Conservation (phyloP, 2,888 invertebrate species). For the Plebejus argus region DNA sequence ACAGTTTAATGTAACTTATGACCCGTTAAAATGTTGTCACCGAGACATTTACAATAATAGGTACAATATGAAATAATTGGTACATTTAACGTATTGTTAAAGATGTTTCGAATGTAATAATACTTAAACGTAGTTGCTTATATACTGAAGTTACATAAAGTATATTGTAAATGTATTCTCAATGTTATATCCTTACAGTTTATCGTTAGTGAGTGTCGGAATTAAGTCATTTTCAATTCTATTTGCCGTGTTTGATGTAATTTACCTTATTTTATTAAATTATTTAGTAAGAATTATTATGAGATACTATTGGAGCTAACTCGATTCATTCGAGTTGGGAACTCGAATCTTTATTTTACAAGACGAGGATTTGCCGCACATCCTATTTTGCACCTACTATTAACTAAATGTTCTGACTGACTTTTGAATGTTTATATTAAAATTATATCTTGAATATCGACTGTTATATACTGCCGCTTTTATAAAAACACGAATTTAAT, state of each 20-base stretch:
- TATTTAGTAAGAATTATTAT: neutral
- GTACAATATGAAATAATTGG: slow-evolving; percentile 7
- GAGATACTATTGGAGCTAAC: neutral
- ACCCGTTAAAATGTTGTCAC: slow-evolving; percentile 12
- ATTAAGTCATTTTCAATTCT: slow-evolving; percentile 3
- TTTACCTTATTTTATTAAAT: slow-evolving; percentile 22
- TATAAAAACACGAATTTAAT: slow-evolving; percentile 33
- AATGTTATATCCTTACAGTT: slow-evolving; percentile 29
- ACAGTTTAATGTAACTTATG: slow-evolving; percentile 23
- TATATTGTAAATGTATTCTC: slow-evolving; percentile 30
- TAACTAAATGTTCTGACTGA: slow-evolving; percentile 27
- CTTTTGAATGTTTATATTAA: slow-evolving; percentile 33
- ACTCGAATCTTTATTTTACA: neutral
- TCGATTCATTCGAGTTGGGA: slow-evolving; percentile 1
- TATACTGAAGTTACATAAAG: slow-evolving; percentile 26
- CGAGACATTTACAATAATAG: neutral
- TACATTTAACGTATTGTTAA: slow-evolving; percentile 6
- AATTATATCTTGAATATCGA: slow-evolving; percentile 34
- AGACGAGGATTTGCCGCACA: slow-evolving; percentile 18
- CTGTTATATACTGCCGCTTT: slow-evolving; percentile 37
- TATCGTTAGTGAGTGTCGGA: slow-evolving; percentile 27
- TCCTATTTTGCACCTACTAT: slow-evolving; percentile 20
- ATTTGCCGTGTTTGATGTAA: slow-evolving; percentile 28
- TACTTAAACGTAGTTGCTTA: slow-evolving; percentile 29
- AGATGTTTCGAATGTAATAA: slow-evolving; percentile 30